These are phyloP conservation scores for Drosophila bunnanda DNA, from an alignment of 2,888 invertebrate species.

Conservation along the genomic window DNA sequence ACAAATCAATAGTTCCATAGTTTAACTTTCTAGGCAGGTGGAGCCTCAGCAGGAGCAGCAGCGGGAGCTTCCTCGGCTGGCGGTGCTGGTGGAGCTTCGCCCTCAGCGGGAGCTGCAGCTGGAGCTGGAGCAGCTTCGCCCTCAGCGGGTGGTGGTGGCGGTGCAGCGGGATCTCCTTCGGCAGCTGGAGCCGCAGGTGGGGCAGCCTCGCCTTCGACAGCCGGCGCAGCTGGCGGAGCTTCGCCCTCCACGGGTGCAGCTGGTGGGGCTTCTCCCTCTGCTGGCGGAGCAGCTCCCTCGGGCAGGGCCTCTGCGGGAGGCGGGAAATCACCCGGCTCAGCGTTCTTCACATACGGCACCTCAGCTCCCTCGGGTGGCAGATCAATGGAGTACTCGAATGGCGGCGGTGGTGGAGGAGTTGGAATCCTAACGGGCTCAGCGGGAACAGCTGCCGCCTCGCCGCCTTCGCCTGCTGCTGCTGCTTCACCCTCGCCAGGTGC, in stretches of 20 bases:
- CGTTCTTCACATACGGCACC: slow-evolving; percentile 85
- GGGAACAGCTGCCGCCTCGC: slow-evolving; percentile 42
- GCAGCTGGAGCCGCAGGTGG: slow-evolving; percentile 65
- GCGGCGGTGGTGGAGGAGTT: slow-evolving; percentile 83
- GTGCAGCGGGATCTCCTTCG: slow-evolving; percentile 55
- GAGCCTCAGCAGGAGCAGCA: slow-evolving; percentile 38
- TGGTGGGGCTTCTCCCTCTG: slow-evolving; percentile 70
- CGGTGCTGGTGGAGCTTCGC: slow-evolving; percentile 50
- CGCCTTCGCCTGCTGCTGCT: slow-evolving; percentile 35
- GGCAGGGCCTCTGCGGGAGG: slow-evolving; percentile 53
- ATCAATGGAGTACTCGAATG: slow-evolving; percentile 84
- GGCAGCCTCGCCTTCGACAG: slow-evolving; percentile 40
- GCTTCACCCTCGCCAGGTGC: slow-evolving; percentile 69
- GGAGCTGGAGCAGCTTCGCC: slow-evolving; percentile 57
- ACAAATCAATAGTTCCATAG: slow-evolving; percentile 19
- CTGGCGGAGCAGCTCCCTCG: slow-evolving; percentile 54
- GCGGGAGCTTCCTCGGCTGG: slow-evolving; percentile 28
- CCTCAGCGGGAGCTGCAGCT: slow-evolving; percentile 74
- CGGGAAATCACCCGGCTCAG: slow-evolving; percentile 72
- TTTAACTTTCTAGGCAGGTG: slow-evolving; percentile 34
- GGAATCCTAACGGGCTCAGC: slow-evolving; percentile 76
- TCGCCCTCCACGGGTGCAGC: slow-evolving; percentile 44
- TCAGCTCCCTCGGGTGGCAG: slow-evolving; percentile 85
- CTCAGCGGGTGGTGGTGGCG: slow-evolving; percentile 45
- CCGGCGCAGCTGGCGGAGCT: slow-evolving; percentile 61